Evolutionary conservation across 2,888 invertebrate genomes (phyloP), one percentile per base, ranked within the genome.

Genomic region (Glomeris marginata): DNA sequence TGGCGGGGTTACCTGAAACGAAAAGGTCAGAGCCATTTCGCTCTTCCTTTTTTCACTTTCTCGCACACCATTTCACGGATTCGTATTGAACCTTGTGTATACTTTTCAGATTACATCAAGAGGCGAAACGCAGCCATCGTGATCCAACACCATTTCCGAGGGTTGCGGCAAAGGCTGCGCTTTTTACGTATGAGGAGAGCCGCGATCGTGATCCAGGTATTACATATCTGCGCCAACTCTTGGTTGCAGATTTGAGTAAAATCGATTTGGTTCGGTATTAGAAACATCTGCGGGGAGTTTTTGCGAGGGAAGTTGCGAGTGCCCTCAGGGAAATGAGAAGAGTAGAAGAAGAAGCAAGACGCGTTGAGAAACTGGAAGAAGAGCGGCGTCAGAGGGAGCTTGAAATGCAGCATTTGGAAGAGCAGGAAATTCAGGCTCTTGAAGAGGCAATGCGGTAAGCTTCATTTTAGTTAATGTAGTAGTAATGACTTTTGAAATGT

Each of bases 281-380:
- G 58, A 55, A 53, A 52, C 86, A 84, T 64, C 69, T 90, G 55
- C 71, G 90, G 10, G 91, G 91, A 2, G 86, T 87, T 59, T 91
- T 90, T 69, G 91, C 88, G 0, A 71, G 91, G 55, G 88, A 90
- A 69, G 74, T 83, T 6, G 88, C 88, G 0, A 75, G 82, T 1
- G 88, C 90, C 0, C 66, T 91, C 54, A 69, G 87, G 5, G 88
- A 90, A 71, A 88, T 90, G 62, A 57, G 60, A 44, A 54, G 58
- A 28, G 62, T 65, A 3, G 65, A 65, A 54, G 64, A 61, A 54
- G 65, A 64, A 51, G 57, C 59, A 38, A 50, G 59, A 15, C 50
- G 57, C 45, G 54, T 59, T 38, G 62, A 63, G 49, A 53, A 58
- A 56, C 51, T 48, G 36, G 55, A 58, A 43, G 56, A 55, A 45